Conservation (phyloP, 2,888 invertebrate species). For the Stegana nigrithorax region DNA sequence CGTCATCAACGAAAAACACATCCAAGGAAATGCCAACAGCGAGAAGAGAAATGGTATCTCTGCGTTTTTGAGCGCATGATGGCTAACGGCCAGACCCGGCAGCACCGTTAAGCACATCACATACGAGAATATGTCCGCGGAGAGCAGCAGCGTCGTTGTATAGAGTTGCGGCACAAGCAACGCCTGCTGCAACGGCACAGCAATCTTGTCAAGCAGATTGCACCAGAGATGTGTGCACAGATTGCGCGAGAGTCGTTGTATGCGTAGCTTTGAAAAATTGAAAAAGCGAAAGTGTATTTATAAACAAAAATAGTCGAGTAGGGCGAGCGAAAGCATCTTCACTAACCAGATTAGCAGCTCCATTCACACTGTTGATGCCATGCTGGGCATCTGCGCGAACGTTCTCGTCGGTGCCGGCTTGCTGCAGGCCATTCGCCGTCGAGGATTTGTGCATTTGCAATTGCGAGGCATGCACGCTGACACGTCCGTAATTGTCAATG, state of each 20-base stretch:
- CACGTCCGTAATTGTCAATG: slow-evolving; percentile 60
- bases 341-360: slow-evolving; percentile 38
- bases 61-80: slow-evolving; percentile 67
- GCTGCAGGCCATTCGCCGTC: slow-evolving; percentile 49
- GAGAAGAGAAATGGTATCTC: slow-evolving; percentile 68
- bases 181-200: slow-evolving; percentile 61
- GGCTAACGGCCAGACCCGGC: slow-evolving; percentile 63
- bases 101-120: slow-evolving; percentile 68
- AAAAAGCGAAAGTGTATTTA: neutral
- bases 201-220: slow-evolving; percentile 61
- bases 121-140: slow-evolving; percentile 66
- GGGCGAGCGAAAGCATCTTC: neutral
- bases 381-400: slow-evolving; percentile 17
- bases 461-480: slow-evolving; percentile 50
- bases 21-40: slow-evolving; percentile 68
- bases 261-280: slow-evolving; percentile 44
- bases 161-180: slow-evolving; percentile 64
- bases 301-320: neutral
- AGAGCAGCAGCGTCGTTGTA: slow-evolving; percentile 64
- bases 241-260: slow-evolving; percentile 62
- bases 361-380: no score
- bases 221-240: slow-evolving; percentile 61
- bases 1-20: slow-evolving; percentile 68
- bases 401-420: neutral
- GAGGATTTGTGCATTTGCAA: slow-evolving; percentile 49